Evolutionary conservation across 2,888 invertebrate species (phyloP).

Genomic region (Poecilus cupreus): DNA sequence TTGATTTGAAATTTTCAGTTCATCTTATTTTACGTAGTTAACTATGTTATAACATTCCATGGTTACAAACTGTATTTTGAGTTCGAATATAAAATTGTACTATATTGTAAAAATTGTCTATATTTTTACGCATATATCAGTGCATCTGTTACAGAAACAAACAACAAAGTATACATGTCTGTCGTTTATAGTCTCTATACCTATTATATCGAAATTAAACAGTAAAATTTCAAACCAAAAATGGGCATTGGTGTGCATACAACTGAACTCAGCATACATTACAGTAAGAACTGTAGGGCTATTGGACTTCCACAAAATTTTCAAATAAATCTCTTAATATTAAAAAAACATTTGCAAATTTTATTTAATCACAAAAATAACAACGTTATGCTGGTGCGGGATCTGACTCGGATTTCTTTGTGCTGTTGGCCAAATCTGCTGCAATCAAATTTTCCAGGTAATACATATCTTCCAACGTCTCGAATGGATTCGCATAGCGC

Average conservation of each 20-base stretch:
- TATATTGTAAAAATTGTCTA: conserved; percentile 58
- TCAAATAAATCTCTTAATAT: conserved; percentile 73
- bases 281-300: conserved; percentile 71
- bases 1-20: conserved; percentile 59
- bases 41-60: conserved; percentile 55
- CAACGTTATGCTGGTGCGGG: not conserved
- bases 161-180: conserved; percentile 22
- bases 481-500: conserved; percentile 39
- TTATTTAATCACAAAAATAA: conserved; percentile 19
- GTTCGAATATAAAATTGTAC: conserved; percentile 58
- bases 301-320: conserved; percentile 74
- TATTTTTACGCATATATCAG: conserved; percentile 50
- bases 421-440: not conserved
- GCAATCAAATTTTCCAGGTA: conserved; percentile 37
- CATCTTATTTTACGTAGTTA: conserved; percentile 27
- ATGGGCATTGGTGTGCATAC: conserved; percentile 50
- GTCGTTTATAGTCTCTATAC: conserved; percentile 20
- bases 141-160: conserved; percentile 31
- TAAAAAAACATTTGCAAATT: conserved; percentile 54
- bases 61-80: conserved; percentile 53
- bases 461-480: not conserved
- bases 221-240: conserved; percentile 61
- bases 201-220: conserved; percentile 13
- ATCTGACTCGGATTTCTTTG: not conserved
- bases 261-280: conserved; percentile 61